These are phyloP conservation scores for Eristalis tenax DNA, from an alignment of 2,888 invertebrate genomes.

Conservation along the genomic window DNA sequence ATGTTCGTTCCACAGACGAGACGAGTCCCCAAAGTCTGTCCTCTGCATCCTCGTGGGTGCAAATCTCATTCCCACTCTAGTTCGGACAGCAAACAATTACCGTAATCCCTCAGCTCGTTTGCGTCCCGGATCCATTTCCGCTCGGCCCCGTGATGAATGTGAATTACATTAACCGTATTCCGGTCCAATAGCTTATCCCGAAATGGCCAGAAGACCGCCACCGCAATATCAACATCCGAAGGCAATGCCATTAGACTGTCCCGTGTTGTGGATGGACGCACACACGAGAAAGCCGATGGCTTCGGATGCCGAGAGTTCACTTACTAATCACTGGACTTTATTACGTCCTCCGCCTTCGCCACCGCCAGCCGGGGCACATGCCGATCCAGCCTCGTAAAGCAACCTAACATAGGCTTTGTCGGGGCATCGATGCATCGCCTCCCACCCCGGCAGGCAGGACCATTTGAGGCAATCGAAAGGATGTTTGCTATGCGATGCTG, in stretches of 20 bases:
- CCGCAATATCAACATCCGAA: slow-evolving; percentile 52
- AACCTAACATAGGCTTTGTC: slow-evolving; percentile 59
- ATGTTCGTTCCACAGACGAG: background rate
- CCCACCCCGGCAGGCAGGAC: slow-evolving; percentile 34
- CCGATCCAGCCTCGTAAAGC: slow-evolving; percentile 54
- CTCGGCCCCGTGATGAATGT: slow-evolving; percentile 37
- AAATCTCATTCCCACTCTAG: background rate
- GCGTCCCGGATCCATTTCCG: background rate
- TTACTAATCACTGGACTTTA: slow-evolving; percentile 69
- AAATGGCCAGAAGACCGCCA: slow-evolving; percentile 38
- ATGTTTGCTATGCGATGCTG: slow-evolving; percentile 8
- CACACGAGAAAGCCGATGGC: slow-evolving; percentile 16
- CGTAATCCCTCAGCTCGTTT: background rate
- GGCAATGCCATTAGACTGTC: slow-evolving; percentile 51
- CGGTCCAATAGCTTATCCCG: slow-evolving; percentile 32
- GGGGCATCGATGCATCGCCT: slow-evolving; percentile 4
- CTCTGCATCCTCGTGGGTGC: background rate
- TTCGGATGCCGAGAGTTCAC: slow-evolving; percentile 47
- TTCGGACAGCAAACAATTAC: background rate
- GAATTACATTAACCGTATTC: slow-evolving; percentile 34
- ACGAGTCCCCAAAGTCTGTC: background rate
- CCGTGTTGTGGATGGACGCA: slow-evolving; percentile 20
- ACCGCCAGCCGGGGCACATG: background rate
- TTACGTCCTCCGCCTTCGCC: slow-evolving; percentile 37
- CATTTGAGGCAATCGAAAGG: slow-evolving; percentile 51